These are phyloP conservation scores for Rhinopithecus roxellana DNA, from an alignment of 2,113 vertebrate genomes.

Conservation along the genomic window DNA sequence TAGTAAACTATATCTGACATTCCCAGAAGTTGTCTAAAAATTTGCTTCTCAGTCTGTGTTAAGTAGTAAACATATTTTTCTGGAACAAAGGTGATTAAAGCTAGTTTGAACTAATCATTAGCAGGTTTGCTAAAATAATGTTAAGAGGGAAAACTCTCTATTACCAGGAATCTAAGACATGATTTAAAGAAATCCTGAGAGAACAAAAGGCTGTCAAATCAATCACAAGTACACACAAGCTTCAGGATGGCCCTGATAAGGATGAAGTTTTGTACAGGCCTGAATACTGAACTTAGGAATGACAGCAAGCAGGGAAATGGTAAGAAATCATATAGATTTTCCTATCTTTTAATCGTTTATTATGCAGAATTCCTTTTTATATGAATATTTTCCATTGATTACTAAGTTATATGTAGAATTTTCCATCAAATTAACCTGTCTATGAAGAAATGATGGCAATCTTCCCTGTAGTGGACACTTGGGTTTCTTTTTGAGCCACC, in stretches of 20 bases:
- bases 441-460: neutral
- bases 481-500: neutral
- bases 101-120: neutral
- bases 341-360: neutral
- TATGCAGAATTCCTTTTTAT: neutral
- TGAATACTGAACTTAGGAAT: neutral
- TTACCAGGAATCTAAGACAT: neutral
- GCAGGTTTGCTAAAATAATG: neutral
- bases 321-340: neutral
- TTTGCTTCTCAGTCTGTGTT: neutral
- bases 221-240: neutral
- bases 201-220: neutral
- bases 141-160: neutral
- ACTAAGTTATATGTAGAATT: neutral
- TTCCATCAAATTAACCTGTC: neutral
- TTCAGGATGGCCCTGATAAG: neutral
- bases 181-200: neutral
- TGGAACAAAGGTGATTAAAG: neutral
- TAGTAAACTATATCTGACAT: neutral
- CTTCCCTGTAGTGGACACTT: neutral
- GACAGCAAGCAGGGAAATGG: neutral
- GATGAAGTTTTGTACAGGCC: neutral
- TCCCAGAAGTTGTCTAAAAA: neutral
- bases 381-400: neutral
- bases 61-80: neutral